Evolutionary conservation across 2,797 vertebrate genomes (phyloP).

Genomic region (Monodelphis domestica): DNA sequence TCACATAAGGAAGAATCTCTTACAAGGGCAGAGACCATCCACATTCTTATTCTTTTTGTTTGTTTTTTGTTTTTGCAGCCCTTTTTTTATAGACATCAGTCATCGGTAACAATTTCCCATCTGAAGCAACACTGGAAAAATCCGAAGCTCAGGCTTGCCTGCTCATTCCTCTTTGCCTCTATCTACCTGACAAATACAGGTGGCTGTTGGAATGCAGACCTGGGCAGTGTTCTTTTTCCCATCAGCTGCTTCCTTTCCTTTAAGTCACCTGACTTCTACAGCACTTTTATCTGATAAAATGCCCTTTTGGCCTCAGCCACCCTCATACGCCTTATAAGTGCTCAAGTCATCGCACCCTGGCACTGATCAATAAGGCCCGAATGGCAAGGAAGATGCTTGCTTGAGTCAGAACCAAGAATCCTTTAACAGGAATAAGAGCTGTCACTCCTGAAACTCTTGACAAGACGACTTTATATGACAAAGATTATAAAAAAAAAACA

Average conservation of each 20-base stretch:
- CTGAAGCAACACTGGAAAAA: background rate
- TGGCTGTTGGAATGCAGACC: background rate
- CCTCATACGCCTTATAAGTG: background rate
- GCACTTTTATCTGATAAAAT: background rate
- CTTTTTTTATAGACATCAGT: background rate
- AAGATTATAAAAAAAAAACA: background rate
- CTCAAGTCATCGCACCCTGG: background rate
- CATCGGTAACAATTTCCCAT: background rate
- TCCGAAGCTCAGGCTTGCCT: background rate
- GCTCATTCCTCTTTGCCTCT: background rate
- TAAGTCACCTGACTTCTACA: background rate
- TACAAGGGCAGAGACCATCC: background rate
- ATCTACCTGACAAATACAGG: background rate
- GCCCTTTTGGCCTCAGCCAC: background rate
- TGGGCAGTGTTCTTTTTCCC: background rate
- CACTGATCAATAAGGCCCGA: background rate
- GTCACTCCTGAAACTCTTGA: background rate
- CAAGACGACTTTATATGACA: background rate
- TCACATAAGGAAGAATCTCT: background rate
- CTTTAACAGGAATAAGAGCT: background rate
- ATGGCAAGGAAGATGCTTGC: background rate
- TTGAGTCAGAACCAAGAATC: background rate
- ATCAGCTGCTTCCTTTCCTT: background rate
- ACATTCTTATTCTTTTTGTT: too few relatives aligned
- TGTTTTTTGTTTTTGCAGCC: background rate